Conservation (phyloP, 2,888 invertebrate species). For the Incurvaria masculella region DNA sequence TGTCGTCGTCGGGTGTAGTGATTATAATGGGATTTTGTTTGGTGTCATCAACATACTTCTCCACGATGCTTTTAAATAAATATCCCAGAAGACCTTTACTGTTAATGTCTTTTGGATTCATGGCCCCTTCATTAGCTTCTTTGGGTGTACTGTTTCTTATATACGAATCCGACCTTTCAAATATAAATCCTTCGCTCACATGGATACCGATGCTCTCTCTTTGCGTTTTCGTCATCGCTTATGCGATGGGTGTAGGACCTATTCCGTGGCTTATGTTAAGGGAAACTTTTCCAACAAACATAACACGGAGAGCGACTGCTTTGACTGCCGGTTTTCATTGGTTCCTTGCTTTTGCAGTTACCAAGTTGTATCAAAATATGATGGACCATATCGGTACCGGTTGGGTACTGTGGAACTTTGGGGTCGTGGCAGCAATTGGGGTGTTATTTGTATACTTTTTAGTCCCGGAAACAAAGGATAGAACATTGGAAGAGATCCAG, state of each 20-base stretch:
- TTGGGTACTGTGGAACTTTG: constrained; percentile 66
- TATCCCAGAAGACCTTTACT: constrained; percentile 61
- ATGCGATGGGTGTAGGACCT: constrained; percentile 66
- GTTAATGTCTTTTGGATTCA: constrained; percentile 55
- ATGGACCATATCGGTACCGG: constrained; percentile 51
- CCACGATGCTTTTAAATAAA: constrained; percentile 57
- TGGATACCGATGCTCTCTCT: constrained; percentile 59
- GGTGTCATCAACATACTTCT: constrained; percentile 55
- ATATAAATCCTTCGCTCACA: constrained; percentile 19
- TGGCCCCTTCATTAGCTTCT: constrained; percentile 51
- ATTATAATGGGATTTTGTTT: constrained; percentile 62
- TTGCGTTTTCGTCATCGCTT: constrained; percentile 56
- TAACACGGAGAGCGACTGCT: constrained; percentile 62
- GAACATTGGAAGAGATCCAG: constrained; percentile 54
- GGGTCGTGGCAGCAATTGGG: constrained; percentile 54
- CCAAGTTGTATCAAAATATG: constrained; percentile 61
- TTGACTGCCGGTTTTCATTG: constrained; percentile 68
- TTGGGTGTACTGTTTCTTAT: constrained; percentile 50
- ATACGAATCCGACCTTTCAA: constrained; percentile 23
- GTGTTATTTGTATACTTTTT: constrained; percentile 61
- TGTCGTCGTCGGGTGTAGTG: constrained; percentile 38
- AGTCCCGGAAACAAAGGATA: constrained; percentile 68
- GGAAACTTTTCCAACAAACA: constrained; percentile 63
- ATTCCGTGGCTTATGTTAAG: constrained; percentile 70
- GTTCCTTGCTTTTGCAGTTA: constrained; percentile 63